A percentile compares a stretch with the other conserved stretches of the same genome.
Evolutionary conservation across 2,797 vertebrate species (phyloP).

Genomic region (Oreochromis grahami): DNA sequence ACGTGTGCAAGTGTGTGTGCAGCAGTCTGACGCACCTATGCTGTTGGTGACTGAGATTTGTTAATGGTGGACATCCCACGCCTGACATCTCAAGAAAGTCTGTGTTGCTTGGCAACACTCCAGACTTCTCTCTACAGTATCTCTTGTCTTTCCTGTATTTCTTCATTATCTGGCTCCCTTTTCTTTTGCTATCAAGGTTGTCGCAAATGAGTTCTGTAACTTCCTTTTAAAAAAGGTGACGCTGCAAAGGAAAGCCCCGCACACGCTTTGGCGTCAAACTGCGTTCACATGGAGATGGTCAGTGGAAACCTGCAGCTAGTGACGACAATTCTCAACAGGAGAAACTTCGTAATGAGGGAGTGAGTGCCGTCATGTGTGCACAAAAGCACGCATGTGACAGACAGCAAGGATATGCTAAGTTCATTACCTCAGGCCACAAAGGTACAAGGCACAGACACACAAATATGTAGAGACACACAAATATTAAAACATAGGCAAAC

Average conservation of each 20-base stretch:
- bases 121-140: conserved; percentile 20
- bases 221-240: background rate
- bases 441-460: background rate
- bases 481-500: background rate
- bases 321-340: background rate
- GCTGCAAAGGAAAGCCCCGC: conserved; percentile 14
- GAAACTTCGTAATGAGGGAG: background rate
- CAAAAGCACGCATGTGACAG: background rate
- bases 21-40: conserved; percentile 59
- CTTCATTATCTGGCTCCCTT: conserved; percentile 10
- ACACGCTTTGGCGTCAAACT: background rate
- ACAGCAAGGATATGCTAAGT: background rate
- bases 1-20: background rate
- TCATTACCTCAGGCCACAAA: background rate
- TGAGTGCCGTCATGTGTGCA: background rate
- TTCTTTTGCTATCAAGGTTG: background rate
- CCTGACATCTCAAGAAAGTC: conserved; percentile 58
- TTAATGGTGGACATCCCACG: conserved; percentile 70
- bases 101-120: conserved; percentile 69
- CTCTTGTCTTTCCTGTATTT: background rate
- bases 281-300: background rate
- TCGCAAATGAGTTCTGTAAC: background rate
- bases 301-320: background rate
- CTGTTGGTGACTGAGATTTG: conserved; percentile 45
- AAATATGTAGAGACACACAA: background rate